A percentile compares a stretch with the other conserved stretches of the same genome.
These are phyloP conservation scores for Sporophila hypoxantha DNA, from an alignment of 2,113 vertebrate species.

Conservation along the genomic window DNA sequence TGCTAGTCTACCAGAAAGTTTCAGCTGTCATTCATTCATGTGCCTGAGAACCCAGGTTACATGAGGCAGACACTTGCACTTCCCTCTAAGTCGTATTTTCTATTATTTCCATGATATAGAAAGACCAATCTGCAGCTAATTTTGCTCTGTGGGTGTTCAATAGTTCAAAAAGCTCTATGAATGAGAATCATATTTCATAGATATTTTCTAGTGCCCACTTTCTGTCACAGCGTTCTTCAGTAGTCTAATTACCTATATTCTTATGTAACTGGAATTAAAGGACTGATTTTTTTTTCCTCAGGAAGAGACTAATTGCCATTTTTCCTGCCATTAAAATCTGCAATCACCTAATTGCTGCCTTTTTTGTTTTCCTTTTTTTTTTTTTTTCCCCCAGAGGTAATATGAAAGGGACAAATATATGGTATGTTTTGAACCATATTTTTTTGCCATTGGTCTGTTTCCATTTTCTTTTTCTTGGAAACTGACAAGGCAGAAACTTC, in stretches of 20 bases:
- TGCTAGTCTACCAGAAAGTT: neutral
- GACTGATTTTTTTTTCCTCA: neutral
- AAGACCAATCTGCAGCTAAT: slow-evolving; percentile 33
- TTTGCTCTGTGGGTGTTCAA: slow-evolving; percentile 42
- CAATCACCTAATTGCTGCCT: neutral
- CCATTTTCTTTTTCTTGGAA: neutral
- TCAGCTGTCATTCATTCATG: neutral
- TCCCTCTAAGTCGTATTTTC: slow-evolving; percentile 24
- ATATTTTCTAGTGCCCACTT: slow-evolving; percentile 34
- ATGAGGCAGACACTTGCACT: neutral
- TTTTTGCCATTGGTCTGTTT: neutral
- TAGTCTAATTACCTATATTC: slow-evolving; percentile 17
- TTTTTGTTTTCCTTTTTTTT: neutral
- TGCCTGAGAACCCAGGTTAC: neutral
- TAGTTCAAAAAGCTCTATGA: slow-evolving; percentile 30
- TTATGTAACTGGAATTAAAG: slow-evolving; percentile 30
- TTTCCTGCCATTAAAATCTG: neutral
- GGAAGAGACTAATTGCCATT: neutral
- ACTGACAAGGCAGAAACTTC: neutral
- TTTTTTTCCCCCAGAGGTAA: neutral
- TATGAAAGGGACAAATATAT: neutral
- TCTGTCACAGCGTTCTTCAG: slow-evolving; percentile 23
- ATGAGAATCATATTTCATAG: slow-evolving; percentile 41
- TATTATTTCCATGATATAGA: slow-evolving; percentile 15
- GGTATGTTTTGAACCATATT: neutral